Conservation (phyloP, 2,888 invertebrate genomes). For the Drosophila kuntzei region DNA sequence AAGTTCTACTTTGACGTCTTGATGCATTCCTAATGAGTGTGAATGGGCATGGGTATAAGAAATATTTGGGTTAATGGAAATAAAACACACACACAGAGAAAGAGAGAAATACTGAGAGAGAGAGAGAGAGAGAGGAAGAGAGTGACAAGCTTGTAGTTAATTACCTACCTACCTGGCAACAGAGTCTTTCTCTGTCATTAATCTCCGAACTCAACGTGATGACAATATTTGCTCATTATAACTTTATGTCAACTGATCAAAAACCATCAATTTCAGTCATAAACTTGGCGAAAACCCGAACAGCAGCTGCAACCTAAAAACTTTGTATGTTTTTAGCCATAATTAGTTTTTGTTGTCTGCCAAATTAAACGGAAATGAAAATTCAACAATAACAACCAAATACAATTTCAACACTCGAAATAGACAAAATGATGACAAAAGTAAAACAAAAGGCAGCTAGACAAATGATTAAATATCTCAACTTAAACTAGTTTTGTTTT, state of each 20-base stretch:
- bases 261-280: slow-evolving; percentile 34
- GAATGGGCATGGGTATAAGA: slow-evolving; percentile 15
- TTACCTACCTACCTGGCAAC: slow-evolving; percentile 35
- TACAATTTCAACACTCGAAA: slow-evolving; percentile 6
- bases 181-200: slow-evolving; percentile 30
- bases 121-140: not conserved
- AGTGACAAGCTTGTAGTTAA: slow-evolving; percentile 5
- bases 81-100: slow-evolving; percentile 4
- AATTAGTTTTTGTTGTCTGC: slow-evolving; percentile 43
- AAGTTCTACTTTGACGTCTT: slow-evolving; percentile 37
- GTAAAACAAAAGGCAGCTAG: slow-evolving; percentile 24
- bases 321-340: slow-evolving; percentile 29
- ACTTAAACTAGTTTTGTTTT: slow-evolving; percentile 10
- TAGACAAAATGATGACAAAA: slow-evolving; percentile 17
- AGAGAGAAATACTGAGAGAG: not conserved
- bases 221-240: slow-evolving; percentile 48
- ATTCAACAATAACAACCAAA: slow-evolving; percentile 15
- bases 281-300: slow-evolving; percentile 11
- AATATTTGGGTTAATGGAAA: slow-evolving; percentile 40
- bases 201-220: slow-evolving; percentile 27
- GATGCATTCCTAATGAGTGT: slow-evolving; percentile 42
- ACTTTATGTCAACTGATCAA: slow-evolving; percentile 41
- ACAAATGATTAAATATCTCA: slow-evolving; percentile 16
- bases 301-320: slow-evolving; percentile 18
- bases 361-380: slow-evolving; percentile 47